These are phyloP conservation scores for Agrenia bidenticulata DNA, from an alignment of 2,888 invertebrate genomes.

Conservation along the genomic window DNA sequence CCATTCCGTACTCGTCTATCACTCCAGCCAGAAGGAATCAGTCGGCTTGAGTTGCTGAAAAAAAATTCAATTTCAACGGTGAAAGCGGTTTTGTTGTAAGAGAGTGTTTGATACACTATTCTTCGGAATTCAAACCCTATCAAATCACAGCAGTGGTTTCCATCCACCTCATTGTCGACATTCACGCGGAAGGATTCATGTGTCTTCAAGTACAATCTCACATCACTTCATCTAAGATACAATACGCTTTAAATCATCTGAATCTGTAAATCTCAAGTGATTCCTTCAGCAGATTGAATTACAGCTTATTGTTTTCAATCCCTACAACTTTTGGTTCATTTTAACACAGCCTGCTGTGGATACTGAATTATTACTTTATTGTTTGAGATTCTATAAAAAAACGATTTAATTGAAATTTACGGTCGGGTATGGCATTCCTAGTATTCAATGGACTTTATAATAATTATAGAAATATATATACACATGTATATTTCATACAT, in stretches of 20 bases:
- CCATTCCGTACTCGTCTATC: constrained; percentile 14
- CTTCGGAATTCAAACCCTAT: constrained; percentile 1
- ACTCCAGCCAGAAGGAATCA: constrained; percentile 17
- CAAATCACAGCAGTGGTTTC: too few relatives aligned
- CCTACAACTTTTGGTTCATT: too few relatives aligned
- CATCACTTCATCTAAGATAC: not conserved
- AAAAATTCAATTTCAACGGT: constrained; percentile 10
- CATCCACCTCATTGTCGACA: not conserved
- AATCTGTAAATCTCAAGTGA: not conserved
- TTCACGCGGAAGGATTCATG: not conserved
- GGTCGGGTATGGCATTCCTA: too few relatives aligned
- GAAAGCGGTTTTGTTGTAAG: constrained; percentile 13
- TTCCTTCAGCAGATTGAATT: too few relatives aligned
- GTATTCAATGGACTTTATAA: too few relatives aligned
- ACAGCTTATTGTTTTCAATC: too few relatives aligned
- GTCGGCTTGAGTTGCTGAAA: constrained; percentile 7
- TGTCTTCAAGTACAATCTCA: not conserved
- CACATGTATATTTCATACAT: too few relatives aligned
- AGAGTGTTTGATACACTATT: not conserved
- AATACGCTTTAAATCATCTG: constrained; percentile 2
- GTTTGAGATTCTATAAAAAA: too few relatives aligned
- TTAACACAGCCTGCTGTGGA: too few relatives aligned
- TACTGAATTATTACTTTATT: too few relatives aligned
- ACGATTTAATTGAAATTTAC: too few relatives aligned
- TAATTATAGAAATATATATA: too few relatives aligned